Percentiles rank a stretch among this genome's conserved stretches.
These are phyloP conservation scores for Brenthis ino DNA, from an alignment of 2,888 invertebrate genomes.

Conservation along the genomic window DNA sequence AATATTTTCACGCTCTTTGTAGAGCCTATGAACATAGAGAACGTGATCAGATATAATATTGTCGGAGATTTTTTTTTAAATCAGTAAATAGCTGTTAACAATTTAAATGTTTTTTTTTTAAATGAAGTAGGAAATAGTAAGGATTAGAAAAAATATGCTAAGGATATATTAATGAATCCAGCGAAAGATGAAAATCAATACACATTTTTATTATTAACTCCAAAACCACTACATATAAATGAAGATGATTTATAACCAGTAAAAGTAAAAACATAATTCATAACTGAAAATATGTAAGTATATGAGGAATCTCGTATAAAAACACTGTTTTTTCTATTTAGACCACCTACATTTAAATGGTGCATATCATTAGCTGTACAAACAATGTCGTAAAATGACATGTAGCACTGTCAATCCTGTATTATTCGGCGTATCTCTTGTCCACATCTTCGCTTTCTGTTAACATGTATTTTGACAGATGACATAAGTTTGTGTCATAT, in stretches of 20 bases:
- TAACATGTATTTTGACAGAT: conserved; percentile 82
- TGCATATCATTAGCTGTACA: conserved; percentile 74
- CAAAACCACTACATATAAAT: not conserved
- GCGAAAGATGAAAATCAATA: too few relatives aligned
- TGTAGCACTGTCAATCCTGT: conserved; percentile 51
- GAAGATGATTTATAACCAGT: conserved; percentile 12
- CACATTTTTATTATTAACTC: too few relatives aligned
- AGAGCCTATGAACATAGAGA: not conserved
- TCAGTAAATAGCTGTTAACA: too few relatives aligned
- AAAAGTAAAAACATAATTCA: conserved; percentile 16
- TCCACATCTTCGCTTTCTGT: conserved; percentile 48
- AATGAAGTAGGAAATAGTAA: too few relatives aligned
- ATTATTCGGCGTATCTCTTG: conserved; percentile 30
- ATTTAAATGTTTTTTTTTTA: too few relatives aligned
- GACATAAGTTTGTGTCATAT: conserved; percentile 79
- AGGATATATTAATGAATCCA: too few relatives aligned
- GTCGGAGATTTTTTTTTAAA: too few relatives aligned
- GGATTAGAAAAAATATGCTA: too few relatives aligned
- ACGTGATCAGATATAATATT: too few relatives aligned
- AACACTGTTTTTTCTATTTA: conserved; percentile 49
- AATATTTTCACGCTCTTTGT: not conserved
- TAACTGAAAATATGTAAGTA: not conserved
- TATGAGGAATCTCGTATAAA: conserved; percentile 15
- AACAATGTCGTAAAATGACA: conserved; percentile 79
- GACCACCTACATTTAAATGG: conserved; percentile 80